Conservation (phyloP, 2,888 invertebrate genomes). For the Xestobium rufovillosum region DNA sequence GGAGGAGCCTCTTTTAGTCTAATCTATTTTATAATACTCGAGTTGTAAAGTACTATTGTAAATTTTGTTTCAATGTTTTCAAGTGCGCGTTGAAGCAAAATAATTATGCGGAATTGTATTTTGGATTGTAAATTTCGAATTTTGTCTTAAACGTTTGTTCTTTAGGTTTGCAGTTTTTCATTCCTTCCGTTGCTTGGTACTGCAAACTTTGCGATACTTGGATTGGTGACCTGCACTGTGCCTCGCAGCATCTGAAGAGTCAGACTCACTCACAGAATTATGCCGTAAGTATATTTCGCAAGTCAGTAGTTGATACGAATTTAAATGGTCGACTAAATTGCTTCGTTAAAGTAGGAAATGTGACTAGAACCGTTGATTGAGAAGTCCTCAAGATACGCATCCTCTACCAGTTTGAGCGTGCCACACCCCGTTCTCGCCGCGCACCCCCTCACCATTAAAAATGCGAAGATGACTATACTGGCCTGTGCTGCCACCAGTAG, state of each 20-base stretch:
- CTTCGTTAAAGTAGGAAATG: too few species aligned
- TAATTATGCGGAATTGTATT: background rate
- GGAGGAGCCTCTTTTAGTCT: background rate
- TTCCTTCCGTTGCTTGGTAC: conserved; percentile 82
- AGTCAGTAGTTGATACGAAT: conserved; percentile 2
- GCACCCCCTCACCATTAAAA: too few species aligned
- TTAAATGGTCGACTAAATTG: too few species aligned
- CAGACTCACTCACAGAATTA: conserved; percentile 72
- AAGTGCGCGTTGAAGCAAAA: background rate
- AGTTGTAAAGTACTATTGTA: background rate
- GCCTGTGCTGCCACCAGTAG: too few species aligned
- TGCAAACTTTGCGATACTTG: conserved; percentile 81
- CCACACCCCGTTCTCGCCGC: too few species aligned
- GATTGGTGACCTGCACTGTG: conserved; percentile 85
- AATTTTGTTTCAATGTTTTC: background rate
- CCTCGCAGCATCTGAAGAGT: conserved; percentile 77
- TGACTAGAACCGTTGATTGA: too few species aligned
- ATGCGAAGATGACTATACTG: too few species aligned
- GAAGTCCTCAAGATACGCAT: too few species aligned
- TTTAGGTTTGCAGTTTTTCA: conserved; percentile 78
- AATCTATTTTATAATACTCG: too few species aligned
- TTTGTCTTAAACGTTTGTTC: background rate
- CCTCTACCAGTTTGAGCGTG: too few species aligned
- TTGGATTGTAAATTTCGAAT: background rate
- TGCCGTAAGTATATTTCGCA: conserved; percentile 56